phyloP scores from a whole-genome alignment of 2,888 invertebrate species.

The Fragum whitleyi region DNA sequence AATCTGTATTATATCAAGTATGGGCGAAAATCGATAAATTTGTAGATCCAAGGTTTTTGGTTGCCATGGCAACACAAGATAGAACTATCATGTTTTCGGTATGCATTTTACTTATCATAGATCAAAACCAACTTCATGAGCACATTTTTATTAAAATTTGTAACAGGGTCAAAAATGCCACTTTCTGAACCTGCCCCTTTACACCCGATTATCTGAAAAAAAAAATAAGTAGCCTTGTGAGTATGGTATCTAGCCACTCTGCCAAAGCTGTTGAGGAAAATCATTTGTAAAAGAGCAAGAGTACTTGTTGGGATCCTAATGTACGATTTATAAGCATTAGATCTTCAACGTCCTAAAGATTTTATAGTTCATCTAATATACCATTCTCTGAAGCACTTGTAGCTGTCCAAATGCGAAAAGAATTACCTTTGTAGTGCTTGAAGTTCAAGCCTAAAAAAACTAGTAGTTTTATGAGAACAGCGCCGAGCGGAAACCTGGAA shows the following conservation, averaged over 20 bases:
- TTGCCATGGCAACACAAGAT: too few relatives aligned
- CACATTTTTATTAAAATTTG: too few relatives aligned
- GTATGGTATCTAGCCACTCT: not conserved
- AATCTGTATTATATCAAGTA: too few relatives aligned
- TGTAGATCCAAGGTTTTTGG: too few relatives aligned
- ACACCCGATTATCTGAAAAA: not conserved
- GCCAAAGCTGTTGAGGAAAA: too few relatives aligned
- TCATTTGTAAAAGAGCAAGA: not conserved
- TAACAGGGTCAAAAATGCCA: too few relatives aligned
- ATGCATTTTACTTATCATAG: too few relatives aligned
- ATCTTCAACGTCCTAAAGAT: conserved; percentile 10
- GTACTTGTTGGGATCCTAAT: not conserved
- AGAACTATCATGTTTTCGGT: too few relatives aligned
- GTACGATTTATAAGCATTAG: not conserved
- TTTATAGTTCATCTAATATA: conserved; percentile 1
- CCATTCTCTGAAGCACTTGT: conserved; percentile 7
- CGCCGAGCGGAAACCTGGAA: conserved; percentile 2
- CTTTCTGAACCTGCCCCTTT: too few relatives aligned
- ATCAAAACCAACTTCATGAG: too few relatives aligned
- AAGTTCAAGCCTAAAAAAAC: too few relatives aligned
- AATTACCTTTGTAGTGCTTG: conserved; percentile 1
- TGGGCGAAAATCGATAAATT: too few relatives aligned
- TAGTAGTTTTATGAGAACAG: not conserved
- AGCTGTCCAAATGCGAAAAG: conserved; percentile 25
- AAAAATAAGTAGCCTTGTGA: not conserved